Percentiles rank a stretch among this genome's conserved stretches.
phyloP scores from a whole-genome alignment of 1,140 invertebrate species.

The Catajapyx aquilonaris region DNA sequence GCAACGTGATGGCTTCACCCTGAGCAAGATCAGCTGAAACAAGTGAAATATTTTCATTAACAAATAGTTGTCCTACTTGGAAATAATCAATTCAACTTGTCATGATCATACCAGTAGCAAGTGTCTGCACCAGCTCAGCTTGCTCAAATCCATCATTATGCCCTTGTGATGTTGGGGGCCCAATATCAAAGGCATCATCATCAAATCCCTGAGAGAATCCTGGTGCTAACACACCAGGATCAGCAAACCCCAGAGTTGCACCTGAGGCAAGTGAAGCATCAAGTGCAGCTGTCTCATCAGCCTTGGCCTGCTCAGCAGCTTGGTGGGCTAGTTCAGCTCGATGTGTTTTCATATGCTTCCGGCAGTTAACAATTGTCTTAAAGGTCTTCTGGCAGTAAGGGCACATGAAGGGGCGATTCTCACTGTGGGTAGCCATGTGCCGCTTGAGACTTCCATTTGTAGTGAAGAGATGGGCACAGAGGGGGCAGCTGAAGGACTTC shows the following conservation, averaged over 20 bases:
- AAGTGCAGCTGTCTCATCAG: too few relatives aligned
- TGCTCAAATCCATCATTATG: not conserved
- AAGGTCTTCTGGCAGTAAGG: slow-evolving; percentile 50
- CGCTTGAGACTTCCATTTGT: slow-evolving; percentile 39
- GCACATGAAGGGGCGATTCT: slow-evolving; percentile 39
- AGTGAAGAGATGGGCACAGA: slow-evolving; percentile 30
- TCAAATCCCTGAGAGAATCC: slow-evolving; percentile 9
- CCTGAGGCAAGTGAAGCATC: too few relatives aligned
- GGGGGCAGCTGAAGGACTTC: slow-evolving; percentile 21
- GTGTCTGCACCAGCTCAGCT: not conserved
- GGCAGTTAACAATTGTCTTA: slow-evolving; percentile 40
- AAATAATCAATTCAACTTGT: not conserved
- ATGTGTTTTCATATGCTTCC: slow-evolving; percentile 48
- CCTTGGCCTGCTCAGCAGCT: too few relatives aligned
- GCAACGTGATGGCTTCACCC: slow-evolving; percentile 1
- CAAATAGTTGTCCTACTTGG: not conserved
- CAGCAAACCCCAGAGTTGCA: too few relatives aligned
- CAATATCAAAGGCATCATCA: not conserved
- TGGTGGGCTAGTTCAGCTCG: slow-evolving; percentile 27
- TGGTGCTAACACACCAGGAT: too few relatives aligned
- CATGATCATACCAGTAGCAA: not conserved
- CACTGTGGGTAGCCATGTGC: slow-evolving; percentile 38
- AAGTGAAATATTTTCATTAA: not conserved
- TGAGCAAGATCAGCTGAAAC: not conserved
- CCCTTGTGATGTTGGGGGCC: not conserved